These are phyloP conservation scores for Hoplias malabaricus DNA, from an alignment of 2,113 vertebrate genomes.

Conservation along the genomic window DNA sequence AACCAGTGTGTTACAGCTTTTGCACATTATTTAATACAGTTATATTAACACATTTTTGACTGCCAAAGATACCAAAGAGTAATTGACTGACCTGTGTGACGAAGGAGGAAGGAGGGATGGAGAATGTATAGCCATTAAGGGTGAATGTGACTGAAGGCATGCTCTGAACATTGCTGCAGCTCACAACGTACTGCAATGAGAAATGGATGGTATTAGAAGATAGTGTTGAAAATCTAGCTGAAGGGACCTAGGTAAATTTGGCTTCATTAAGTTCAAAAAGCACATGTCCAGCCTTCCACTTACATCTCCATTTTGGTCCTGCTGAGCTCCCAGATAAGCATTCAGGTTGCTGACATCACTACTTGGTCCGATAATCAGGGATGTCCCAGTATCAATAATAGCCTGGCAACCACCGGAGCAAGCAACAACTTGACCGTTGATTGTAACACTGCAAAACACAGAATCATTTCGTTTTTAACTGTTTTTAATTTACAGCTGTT, in stretches of 20 bases:
- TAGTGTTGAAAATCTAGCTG: not conserved
- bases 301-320: constrained; percentile 61
- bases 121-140: constrained; percentile 60
- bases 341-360: constrained; percentile 65
- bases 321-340: constrained; percentile 58
- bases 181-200: constrained; percentile 55
- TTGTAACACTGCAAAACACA: no score
- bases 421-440: no score
- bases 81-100: constrained; percentile 60
- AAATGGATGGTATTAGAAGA: not conserved
- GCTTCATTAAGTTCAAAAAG: not conserved
- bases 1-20: no score
- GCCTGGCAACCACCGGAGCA: no score
- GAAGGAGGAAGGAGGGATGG: constrained; percentile 58
- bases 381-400: no score
- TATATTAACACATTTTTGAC: no score
- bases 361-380: constrained; percentile 63
- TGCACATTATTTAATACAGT: no score
- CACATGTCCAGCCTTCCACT: no score
- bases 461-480: no score
- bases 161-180: constrained; percentile 61
- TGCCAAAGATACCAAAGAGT: not conserved
- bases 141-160: constrained; percentile 67
- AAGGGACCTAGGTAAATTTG: not conserved
- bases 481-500: no score